phyloP scores from a whole-genome alignment of 2,113 vertebrate species.

The Cygnus buccinator region DNA sequence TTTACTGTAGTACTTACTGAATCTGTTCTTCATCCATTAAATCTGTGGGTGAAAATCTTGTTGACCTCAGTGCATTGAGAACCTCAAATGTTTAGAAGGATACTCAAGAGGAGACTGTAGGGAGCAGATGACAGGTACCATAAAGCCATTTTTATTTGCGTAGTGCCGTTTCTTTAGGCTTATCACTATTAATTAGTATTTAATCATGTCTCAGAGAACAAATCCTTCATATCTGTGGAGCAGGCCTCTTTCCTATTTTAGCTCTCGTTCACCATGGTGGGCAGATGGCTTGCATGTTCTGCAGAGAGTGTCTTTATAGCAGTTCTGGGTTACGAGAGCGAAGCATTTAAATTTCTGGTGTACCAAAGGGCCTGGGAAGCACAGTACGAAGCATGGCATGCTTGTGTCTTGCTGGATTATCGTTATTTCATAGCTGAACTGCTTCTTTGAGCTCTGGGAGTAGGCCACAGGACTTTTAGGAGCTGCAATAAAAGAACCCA shows the following conservation, averaged over 20 bases:
- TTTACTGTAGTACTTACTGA: not conserved
- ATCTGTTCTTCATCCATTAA: not conserved
- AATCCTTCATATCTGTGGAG: not conserved
- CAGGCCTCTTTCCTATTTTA: not conserved
- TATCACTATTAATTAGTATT: constrained; percentile 6
- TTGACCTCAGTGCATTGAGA: not conserved
- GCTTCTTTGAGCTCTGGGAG: not conserved
- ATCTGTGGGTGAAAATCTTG: not conserved
- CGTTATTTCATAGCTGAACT: not conserved
- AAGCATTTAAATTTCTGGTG: constrained; percentile 21
- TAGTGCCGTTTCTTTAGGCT: not conserved
- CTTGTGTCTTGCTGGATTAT: constrained; percentile 21
- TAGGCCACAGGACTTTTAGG: not conserved
- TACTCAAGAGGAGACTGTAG: not conserved
- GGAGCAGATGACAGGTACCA: not conserved
- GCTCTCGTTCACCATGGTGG: not conserved
- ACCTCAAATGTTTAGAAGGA: not conserved
- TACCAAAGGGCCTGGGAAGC: not conserved
- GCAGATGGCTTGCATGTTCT: not conserved
- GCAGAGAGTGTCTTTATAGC: not conserved
- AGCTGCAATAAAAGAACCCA: not conserved
- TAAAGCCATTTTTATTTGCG: not conserved
- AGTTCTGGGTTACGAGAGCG: constrained; percentile 7
- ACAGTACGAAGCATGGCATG: not conserved
- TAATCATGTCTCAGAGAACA: not conserved